These are phyloP conservation scores for Halocynthia aurantium DNA, from an alignment of 23 tunicate species.

Conservation along the genomic window DNA sequence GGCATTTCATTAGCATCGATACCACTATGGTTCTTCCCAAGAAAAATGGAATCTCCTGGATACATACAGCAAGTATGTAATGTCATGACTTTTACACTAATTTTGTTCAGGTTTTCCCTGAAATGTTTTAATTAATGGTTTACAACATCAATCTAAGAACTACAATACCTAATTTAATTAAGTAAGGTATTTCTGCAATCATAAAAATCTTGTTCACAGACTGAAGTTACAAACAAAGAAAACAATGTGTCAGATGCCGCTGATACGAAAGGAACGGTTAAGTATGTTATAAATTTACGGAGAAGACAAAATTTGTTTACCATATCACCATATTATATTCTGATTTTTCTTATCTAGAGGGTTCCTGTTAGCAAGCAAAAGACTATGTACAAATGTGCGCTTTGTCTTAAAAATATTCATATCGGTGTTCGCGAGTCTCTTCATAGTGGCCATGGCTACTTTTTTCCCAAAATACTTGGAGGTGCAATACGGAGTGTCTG, in stretches of 20 bases:
- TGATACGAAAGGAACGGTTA: too few relatives aligned
- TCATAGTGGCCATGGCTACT: conserved; percentile 24
- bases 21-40: conserved; percentile 67
- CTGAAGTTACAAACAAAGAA: too few relatives aligned
- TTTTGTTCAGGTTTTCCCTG: background rate
- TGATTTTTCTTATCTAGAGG: conserved; percentile 5
- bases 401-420: background rate
- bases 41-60: conserved; percentile 22
- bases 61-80: background rate
- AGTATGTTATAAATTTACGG: too few relatives aligned
- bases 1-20: conserved; percentile 3
- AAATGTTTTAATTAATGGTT: background rate
- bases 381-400: background rate
- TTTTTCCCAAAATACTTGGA: conserved; percentile 63
- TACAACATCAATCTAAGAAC: too few relatives aligned
- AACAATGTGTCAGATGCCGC: too few relatives aligned
- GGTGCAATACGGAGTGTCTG: conserved; percentile 69
- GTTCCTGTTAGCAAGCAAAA: conserved; percentile 24
- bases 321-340: conserved; percentile 2
- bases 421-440: background rate
- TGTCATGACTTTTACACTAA: background rate
- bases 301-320: too few relatives aligned
- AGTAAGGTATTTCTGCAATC: background rate
- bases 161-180: too few relatives aligned
- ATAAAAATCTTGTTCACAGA: background rate